Base-by-base conservation (phyloP, 2,888 invertebrate species). In the Stenolophus ochropezus region DNA sequence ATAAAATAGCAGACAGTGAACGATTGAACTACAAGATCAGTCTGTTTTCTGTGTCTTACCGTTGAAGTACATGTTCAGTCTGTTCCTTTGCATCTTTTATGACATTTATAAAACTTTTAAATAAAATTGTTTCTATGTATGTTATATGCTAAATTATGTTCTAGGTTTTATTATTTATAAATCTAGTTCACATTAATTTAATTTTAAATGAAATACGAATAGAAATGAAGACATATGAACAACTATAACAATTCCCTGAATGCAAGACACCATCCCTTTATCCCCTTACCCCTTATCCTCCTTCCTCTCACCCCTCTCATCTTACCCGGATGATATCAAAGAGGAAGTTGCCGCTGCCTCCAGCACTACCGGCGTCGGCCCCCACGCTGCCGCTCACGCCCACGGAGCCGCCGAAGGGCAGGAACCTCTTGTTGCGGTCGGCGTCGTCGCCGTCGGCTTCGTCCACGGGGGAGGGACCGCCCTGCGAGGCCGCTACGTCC, bases 291-390 rank as follows among this genome's bases (percentile, higher is more conserved):
- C 56, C 56, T n/a, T n/a, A n/a, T n/a, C n/a, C 11, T 18, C 18
- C 8, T 23, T 25, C 27, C 25, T 16, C 65, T 11, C 4, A 21
- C 23, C 58, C n/a, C 18, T 8, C 58, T 23, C 23, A 8, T 75
- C 95, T 94, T 91, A 96, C 96, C 92, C 96, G 92, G 89, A 96
- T 95, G 88, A 96, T 94, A 89, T 96, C 96, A 90, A 96, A 96
- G 85, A 96, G 91, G 92, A 96, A 96, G 91, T 96, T 96, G 83
- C 96, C 96, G 74, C 96, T 96, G 79, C 95, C 96, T 84, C 94
- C 95, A 83, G 90, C 87, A 51, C 89, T 89, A 47, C 87, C 87
- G 51, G 87, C 88, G 69, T 91, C 91, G 53, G 85, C 83, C 71
- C 11, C 14, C 0, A 25, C 75, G 8, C 8, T 16, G 5, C 86